phyloP scores from a whole-genome alignment of 2,888 invertebrate genomes.

The Polymixis lichenea region DNA sequence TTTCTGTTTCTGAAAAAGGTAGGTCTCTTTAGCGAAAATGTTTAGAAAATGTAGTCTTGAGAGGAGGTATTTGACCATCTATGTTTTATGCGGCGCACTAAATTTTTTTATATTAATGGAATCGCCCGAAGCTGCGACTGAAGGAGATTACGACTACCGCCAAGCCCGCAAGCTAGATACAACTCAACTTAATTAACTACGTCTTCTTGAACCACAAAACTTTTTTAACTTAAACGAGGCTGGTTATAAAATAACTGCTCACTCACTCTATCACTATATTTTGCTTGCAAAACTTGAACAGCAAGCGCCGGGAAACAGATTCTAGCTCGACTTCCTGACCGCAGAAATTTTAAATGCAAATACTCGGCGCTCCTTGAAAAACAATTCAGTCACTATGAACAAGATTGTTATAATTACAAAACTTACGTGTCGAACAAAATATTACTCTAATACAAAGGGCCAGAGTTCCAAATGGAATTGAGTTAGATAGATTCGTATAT shows the following conservation, averaged over 20 bases:
- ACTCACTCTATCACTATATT: background rate
- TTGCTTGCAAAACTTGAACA: conserved; percentile 46
- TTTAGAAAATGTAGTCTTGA: background rate
- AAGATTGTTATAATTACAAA: conserved; percentile 71
- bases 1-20: background rate
- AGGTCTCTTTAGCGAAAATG: background rate
- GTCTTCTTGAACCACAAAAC: background rate
- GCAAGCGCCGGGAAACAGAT: conserved; percentile 44
- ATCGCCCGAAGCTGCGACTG: background rate
- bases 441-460: conserved; percentile 69
- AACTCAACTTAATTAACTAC: background rate
- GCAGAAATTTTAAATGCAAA: conserved; percentile 74
- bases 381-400: conserved; percentile 69
- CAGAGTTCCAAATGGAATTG: conserved; percentile 71
- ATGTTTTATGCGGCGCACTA: too few species aligned
- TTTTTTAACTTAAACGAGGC: background rate
- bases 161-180: background rate
- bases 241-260: background rate
- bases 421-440: conserved; percentile 64
- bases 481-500: conserved; percentile 70
- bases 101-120: background rate
- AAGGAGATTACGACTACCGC: background rate
- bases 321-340: conserved; percentile 19
- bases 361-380: conserved; percentile 65
- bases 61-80: background rate